Conservation (phyloP, 2,888 invertebrate genomes). For the Brachycybe producta region DNA sequence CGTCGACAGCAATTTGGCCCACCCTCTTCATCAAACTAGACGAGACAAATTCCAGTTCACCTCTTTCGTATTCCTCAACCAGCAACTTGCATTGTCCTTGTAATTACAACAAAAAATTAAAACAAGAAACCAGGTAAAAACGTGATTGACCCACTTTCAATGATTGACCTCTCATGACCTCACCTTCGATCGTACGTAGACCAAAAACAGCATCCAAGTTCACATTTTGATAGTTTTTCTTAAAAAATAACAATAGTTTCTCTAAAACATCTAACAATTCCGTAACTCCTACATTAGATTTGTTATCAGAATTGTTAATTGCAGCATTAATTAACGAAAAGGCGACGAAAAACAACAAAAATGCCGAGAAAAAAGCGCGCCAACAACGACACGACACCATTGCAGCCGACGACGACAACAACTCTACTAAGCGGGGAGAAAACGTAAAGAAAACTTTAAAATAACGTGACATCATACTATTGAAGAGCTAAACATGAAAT, state of each 20-base stretch:
- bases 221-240: constrained; percentile 14
- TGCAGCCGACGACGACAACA: no score
- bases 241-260: constrained; percentile 17
- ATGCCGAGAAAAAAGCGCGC: no score
- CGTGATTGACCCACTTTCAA: not conserved
- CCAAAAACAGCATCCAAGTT: constrained; percentile 18
- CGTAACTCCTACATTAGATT: not conserved
- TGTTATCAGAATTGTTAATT: not conserved
- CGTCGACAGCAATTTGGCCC: constrained; percentile 14
- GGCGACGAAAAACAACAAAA: constrained; percentile 5
- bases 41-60: constrained; percentile 9
- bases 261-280: not conserved
- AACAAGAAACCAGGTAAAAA: constrained; percentile 11
- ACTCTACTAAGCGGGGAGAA: no score
- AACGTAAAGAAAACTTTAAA: no score
- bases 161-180: not conserved
- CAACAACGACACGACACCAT: no score
- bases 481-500: no score
- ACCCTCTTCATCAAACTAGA: constrained; percentile 12
- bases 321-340: not conserved
- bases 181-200: constrained; percentile 19
- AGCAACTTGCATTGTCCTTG: constrained; percentile 20
- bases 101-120: constrained; percentile 19
- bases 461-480: no score
- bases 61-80: constrained; percentile 14